Conservation (phyloP, 2,888 invertebrate species). For the Apamea epomidion region DNA sequence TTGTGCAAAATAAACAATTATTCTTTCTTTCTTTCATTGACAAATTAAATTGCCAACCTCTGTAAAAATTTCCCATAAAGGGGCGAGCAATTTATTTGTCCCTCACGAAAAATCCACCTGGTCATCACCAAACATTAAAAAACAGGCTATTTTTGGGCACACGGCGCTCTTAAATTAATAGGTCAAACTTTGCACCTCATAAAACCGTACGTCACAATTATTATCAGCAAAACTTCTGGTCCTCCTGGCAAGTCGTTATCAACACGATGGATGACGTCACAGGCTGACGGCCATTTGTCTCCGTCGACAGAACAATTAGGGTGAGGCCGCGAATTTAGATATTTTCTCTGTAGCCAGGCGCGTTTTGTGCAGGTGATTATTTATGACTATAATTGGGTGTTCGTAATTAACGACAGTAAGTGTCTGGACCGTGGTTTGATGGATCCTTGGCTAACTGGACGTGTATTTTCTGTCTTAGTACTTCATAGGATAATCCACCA, state of each 20-base stretch:
- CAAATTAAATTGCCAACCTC: not conserved
- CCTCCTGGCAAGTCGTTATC: constrained; percentile 47
- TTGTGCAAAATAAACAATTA: no score
- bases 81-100: not conserved
- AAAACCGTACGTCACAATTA: constrained; percentile 31
- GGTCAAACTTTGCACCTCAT: constrained; percentile 20
- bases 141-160: not conserved
- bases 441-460: not conserved
- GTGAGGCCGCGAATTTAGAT: constrained; percentile 51
- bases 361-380: constrained; percentile 36
- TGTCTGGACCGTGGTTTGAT: not conserved
- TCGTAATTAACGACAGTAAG: not conserved
- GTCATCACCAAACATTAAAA: not conserved
- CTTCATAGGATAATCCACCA: not conserved
- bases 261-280: constrained; percentile 59
- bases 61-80: not conserved
- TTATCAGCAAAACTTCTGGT: constrained; percentile 56
- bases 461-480: not conserved
- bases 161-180: constrained; percentile 2
- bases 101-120: not conserved
- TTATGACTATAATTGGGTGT: constrained; percentile 3
- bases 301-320: constrained; percentile 63
- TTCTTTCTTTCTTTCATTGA: no score
- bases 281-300: constrained; percentile 61
- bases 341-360: constrained; percentile 28